Evolutionary conservation across 1,140 invertebrate genomes (phyloP).

Genomic region (Patella vulgata): DNA sequence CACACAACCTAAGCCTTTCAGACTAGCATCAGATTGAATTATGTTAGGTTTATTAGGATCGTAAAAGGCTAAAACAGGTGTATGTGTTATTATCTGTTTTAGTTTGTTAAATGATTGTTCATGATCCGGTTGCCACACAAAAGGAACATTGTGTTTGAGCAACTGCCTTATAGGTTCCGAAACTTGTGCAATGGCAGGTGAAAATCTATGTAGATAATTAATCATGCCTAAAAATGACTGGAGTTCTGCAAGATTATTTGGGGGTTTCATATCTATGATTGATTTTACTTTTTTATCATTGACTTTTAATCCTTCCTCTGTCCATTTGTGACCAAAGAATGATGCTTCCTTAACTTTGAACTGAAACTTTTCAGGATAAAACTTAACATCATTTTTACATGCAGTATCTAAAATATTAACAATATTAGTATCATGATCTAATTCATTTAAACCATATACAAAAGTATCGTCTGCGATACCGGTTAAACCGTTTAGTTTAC

Average conservation of each 20-base stretch:
- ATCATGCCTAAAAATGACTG: constrained; percentile 43
- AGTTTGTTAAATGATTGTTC: constrained; percentile 50
- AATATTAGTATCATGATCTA: too few relatives aligned
- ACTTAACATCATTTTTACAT: constrained; percentile 19
- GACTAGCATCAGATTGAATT: constrained; percentile 41
- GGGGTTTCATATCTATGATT: constrained; percentile 43
- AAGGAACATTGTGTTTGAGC: constrained; percentile 28
- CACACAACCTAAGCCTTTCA: constrained; percentile 63
- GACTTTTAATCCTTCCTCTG: constrained; percentile 35
- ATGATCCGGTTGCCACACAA: constrained; percentile 50
- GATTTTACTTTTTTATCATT: constrained; percentile 50
- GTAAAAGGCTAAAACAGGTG: constrained; percentile 43
- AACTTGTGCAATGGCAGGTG: constrained; percentile 14
- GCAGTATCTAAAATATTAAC: neutral
- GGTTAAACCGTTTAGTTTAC: too few relatives aligned
- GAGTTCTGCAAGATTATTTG: constrained; percentile 36
- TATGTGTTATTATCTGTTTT: constrained; percentile 31
- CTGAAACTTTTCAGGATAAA: constrained; percentile 35
- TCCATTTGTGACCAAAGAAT: constrained; percentile 44
- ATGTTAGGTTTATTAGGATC: constrained; percentile 33
- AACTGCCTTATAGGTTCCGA: constrained; percentile 40
- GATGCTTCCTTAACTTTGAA: constrained; percentile 37
- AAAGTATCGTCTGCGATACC: too few relatives aligned
- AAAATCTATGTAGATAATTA: constrained; percentile 27
- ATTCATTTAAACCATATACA: too few relatives aligned